Percentiles rank a stretch among this genome's conserved stretches.
phyloP scores from a whole-genome alignment of 2,113 vertebrate genomes.

The Ictalurus furcatus region DNA sequence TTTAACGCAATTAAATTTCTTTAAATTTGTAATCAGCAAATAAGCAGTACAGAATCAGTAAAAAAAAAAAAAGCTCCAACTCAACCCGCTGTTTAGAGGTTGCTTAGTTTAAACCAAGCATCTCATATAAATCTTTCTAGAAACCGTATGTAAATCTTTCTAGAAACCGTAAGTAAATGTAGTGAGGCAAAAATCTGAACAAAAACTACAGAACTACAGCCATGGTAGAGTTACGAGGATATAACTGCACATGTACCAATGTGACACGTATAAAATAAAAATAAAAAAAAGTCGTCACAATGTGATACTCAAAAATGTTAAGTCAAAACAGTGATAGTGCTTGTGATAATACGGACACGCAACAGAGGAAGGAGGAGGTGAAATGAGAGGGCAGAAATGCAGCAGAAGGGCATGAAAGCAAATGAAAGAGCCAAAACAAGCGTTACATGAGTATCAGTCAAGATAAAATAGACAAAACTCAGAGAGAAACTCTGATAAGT shows the following conservation, averaged over 20 bases:
- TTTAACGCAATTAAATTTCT: too few species aligned
- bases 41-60: too few species aligned
- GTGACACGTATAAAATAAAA: neutral
- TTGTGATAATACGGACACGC: neutral
- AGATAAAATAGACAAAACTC: neutral
- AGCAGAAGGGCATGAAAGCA: neutral
- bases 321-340: neutral
- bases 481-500: neutral
- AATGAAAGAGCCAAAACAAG: constrained; percentile 3
- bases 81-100: neutral
- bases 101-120: neutral
- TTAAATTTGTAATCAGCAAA: too few species aligned
- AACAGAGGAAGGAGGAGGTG: neutral
- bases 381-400: neutral
- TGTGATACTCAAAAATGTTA: neutral
- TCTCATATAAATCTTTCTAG: neutral
- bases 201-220: neutral
- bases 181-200: neutral
- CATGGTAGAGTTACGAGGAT: neutral
- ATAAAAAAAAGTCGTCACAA: too few species aligned
- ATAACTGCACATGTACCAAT: neutral
- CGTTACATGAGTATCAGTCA: neutral
- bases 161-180: neutral
- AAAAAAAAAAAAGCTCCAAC: neutral
- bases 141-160: neutral